Base-by-base conservation (phyloP, 2,113 vertebrate species). In the Tupaia chinensis region DNA sequence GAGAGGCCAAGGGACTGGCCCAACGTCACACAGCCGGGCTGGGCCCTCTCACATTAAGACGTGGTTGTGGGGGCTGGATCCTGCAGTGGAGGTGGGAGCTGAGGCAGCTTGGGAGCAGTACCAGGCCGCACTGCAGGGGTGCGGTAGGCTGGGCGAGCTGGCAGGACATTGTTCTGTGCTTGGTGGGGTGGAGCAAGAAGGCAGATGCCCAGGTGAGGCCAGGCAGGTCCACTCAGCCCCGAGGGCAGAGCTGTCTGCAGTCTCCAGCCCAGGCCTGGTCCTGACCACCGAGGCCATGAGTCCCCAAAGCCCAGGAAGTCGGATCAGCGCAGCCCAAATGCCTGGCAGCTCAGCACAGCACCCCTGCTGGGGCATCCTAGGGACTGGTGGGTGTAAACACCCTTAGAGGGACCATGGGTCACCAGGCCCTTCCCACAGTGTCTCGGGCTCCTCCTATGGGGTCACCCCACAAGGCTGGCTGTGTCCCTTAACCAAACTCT, bases 271-370 rank as follows among this genome's bases (percentile, higher is more conserved):
- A 54, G 12, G 56, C 4, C 66, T 19, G 68, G 58, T 53, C 68
- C 72, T 7, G 19, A 70, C 61, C 29, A 60, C 76, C 25, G 70
- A 68, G 68, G 34, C 15, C 86, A 70, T 0, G 1, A 19, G 74
- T 89, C 32, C 82, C 84, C 32, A 83, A 96, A 81, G 63, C 74
- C 78, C 19, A 23, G 68, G 72, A 81, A 69, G 19, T 77, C 56
- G 7, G 32, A 83, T 60, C 34, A 13, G 15, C 29, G 44, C 0
- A 14, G 65, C 73, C 54, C 61, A 72, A 92, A 90, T 60, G n/a
- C 13, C 63, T 60, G 44, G 86, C 79, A n/a, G 72, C 72, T 89
- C 44, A 54, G 53, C 53, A 58, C 44, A 54, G 53, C 53, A 58
- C 15, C 53, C 22, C 54, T 73, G 34, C 66, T 60, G 72, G 32